These are phyloP conservation scores for Gopherus evgoodei DNA, from an alignment of 2,113 vertebrate genomes.

Conservation along the genomic window DNA sequence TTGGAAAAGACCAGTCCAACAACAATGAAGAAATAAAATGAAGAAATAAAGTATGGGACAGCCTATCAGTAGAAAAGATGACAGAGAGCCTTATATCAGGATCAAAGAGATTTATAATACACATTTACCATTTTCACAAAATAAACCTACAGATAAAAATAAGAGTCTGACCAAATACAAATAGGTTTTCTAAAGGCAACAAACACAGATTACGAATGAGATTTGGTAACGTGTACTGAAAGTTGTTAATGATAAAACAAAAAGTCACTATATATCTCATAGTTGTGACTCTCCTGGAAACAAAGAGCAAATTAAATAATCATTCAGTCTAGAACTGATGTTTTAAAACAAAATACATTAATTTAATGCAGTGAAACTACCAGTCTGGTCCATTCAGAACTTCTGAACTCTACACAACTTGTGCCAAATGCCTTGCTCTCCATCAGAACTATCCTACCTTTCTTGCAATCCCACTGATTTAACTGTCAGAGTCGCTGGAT, in stretches of 20 bases:
- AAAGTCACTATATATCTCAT: not conserved
- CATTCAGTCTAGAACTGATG: not conserved
- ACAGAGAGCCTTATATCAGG: fast-evolving
- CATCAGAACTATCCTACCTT: slow-evolving; percentile 82
- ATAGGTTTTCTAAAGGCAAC: not conserved
- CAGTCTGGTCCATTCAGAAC: not conserved
- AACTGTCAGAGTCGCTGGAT: slow-evolving; percentile 89
- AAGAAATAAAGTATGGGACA: not conserved
- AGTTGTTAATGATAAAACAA: not conserved
- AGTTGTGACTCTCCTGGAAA: slow-evolving; percentile 2
- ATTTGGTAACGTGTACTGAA: not conserved
- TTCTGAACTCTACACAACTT: not conserved
- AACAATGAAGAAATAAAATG: not conserved
- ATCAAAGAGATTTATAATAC: not conserved
- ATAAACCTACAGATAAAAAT: not conserved
- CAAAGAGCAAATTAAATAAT: slow-evolving; percentile 3
- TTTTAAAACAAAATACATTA: not conserved
- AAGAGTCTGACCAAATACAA: slow-evolving; percentile 38
- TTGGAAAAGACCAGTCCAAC: not conserved
- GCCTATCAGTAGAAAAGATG: not conserved
- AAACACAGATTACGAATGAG: not conserved
- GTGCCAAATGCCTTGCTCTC: not conserved
- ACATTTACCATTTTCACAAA: not conserved
- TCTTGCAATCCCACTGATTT: slow-evolving; percentile 96
- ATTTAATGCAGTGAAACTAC: not conserved